Base-by-base conservation (phyloP, 2,113 vertebrate species). In the Oreochromis tanganicae region DNA sequence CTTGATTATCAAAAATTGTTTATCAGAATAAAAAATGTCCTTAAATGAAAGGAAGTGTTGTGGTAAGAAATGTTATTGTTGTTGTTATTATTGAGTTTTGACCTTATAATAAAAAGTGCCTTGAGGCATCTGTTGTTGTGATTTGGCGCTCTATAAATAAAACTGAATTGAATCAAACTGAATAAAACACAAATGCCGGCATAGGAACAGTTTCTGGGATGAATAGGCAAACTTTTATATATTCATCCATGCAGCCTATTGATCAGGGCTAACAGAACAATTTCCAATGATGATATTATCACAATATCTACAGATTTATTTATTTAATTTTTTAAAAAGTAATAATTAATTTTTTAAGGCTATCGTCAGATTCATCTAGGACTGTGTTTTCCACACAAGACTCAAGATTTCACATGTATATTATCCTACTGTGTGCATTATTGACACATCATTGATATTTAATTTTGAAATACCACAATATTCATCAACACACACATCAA, bases 151-250 rank as follows among this genome's bases (percentile, higher is more conserved):
- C n/a, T 71, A n/a, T 41, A 71, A 71, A 71, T 71, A 71, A 71
- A 71, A 5, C 36, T 43, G 63, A 71, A 71, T 24, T 71, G 12
- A 71, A 24, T 41, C n/a, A 41, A 71, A 71, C 36, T 24, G n/a
- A 71, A 71, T 43, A 38, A 66, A 36, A 66, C 17, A 1, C 14
- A 0, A 61, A 61, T 61, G 16, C 32, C 1, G 0, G 17, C 32
- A 66, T 38, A 66, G 61, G 61, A 66, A 21, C 34, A 21, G 10
- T 66, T 21, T 38, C 34, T 38, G 34, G 17, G 17, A 66, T 66
- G 61, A 13, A 38, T 66, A 38, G 38, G 17, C 19, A 38, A 66
- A n/a, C 6, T 66, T 38, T 66, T 66, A 38, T n/a, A 13, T 38
- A 66, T 38, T 66, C 32, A 66, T 66, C 61, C 17, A 66, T 66